Conservation (phyloP, 1,140 invertebrate genomes). For the Aradophagus sp. region DNA sequence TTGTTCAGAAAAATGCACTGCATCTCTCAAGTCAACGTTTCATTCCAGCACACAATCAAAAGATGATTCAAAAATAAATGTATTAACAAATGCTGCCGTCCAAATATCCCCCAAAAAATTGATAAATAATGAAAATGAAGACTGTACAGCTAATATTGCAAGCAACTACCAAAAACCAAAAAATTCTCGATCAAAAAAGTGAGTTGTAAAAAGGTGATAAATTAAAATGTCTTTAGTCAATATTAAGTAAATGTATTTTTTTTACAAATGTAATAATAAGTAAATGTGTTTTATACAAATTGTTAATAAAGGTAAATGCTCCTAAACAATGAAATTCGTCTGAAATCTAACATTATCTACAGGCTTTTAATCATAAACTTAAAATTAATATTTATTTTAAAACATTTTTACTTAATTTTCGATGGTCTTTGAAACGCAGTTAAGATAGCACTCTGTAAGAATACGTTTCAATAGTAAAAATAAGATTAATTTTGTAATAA, state of each 20-base stretch:
- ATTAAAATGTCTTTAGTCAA: too few species aligned
- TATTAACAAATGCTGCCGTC: too few species aligned
- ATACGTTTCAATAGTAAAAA: slow-evolving; percentile 35
- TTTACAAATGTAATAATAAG: slow-evolving; percentile 29
- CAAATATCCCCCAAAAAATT: too few species aligned
- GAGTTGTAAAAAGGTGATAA: slow-evolving; percentile 1
- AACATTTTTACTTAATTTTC: slow-evolving; percentile 24
- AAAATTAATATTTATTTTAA: slow-evolving; percentile 31
- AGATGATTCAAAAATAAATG: too few species aligned
- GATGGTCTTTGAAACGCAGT: slow-evolving; percentile 7
- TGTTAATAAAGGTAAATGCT: slow-evolving; percentile 52
- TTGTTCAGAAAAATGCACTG: too few species aligned
- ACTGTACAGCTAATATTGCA: too few species aligned
- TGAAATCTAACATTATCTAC: slow-evolving; percentile 48
- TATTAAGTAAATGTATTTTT: too few species aligned
- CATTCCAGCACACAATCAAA: too few species aligned
- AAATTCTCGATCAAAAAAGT: slow-evolving; percentile 3
- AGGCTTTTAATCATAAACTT: slow-evolving; percentile 35
- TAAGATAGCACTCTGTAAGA: slow-evolving; percentile 15
- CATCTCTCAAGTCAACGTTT: too few species aligned
- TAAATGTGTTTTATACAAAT: slow-evolving; percentile 52
- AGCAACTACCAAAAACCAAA: too few species aligned
- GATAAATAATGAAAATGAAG: too few species aligned
- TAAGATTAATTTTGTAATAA: slow-evolving; percentile 9
- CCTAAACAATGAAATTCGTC: slow-evolving; percentile 30